phyloP scores from a whole-genome alignment of 2,888 invertebrate genomes.

The Hydrotaea cyrtoneurina region DNA sequence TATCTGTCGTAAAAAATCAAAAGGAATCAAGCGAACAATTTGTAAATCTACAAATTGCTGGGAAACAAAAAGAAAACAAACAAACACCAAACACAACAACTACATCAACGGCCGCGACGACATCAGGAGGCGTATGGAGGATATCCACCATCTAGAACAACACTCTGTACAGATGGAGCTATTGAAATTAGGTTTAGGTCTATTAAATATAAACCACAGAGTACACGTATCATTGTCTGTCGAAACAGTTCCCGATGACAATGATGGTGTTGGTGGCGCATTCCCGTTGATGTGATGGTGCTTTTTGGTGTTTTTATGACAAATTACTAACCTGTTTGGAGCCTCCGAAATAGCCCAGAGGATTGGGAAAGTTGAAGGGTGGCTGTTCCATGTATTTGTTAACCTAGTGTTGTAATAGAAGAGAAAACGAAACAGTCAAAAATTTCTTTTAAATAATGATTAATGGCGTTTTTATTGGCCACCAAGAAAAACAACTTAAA shows the following conservation, averaged over 20 bases:
- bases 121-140: not conserved
- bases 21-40: not conserved
- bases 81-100: too few relatives aligned
- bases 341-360: constrained; percentile 86
- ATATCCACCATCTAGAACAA: not conserved
- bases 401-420: constrained; percentile 82
- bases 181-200: constrained; percentile 35
- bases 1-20: constrained; percentile 82
- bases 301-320: not conserved
- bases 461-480: constrained; percentile 32
- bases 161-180: not conserved
- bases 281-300: not conserved
- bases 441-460: constrained; percentile 36
- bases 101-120: not conserved
- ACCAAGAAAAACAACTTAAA: not conserved
- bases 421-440: constrained; percentile 16
- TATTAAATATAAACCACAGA: constrained; percentile 12
- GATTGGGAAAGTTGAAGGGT: constrained; percentile 94
- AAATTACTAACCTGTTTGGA: constrained; percentile 84
- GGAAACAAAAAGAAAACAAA: not conserved
- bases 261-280: not conserved
- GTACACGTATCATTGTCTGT: not conserved
- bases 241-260: not conserved
- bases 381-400: constrained; percentile 91
- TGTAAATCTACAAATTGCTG: not conserved